Conservation (phyloP, 2,113 vertebrate species). For the Monopterus albus region DNA sequence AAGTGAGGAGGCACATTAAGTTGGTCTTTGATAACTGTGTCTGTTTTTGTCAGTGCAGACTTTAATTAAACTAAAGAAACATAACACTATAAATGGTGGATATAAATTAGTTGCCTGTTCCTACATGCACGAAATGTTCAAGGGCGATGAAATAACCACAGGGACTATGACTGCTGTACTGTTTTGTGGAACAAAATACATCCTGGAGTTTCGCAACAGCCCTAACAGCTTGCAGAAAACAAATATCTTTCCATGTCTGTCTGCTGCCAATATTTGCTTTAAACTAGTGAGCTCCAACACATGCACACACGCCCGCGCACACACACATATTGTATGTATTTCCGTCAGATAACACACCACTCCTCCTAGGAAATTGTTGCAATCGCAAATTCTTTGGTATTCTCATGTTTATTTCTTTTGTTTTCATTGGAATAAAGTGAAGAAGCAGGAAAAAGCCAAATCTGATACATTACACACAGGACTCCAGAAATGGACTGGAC, state of each 20-base stretch:
- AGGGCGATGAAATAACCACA: conserved; percentile 20
- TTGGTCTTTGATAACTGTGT: conserved; percentile 13
- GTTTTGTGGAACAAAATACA: conserved; percentile 4
- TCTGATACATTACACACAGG: too few relatives aligned
- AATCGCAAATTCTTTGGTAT: too few relatives aligned
- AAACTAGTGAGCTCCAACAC: not conserved
- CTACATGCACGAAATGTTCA: not conserved
- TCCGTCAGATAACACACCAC: too few relatives aligned
- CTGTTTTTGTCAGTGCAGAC: conserved; percentile 2
- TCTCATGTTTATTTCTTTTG: too few relatives aligned
- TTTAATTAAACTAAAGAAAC: conserved; percentile 22
- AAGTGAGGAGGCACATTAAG: conserved; percentile 44
- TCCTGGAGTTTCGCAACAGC: conserved; percentile 9
- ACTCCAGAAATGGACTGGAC: too few relatives aligned
- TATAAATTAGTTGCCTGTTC: conserved; percentile 1
- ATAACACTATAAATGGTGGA: not conserved
- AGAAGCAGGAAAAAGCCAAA: too few relatives aligned
- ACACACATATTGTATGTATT: too few relatives aligned
- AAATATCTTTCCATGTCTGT: conserved; percentile 19
- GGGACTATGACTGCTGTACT: not conserved
- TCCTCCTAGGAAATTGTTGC: too few relatives aligned
- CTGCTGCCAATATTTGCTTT: not conserved
- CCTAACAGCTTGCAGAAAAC: conserved; percentile 7
- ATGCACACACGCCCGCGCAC: too few relatives aligned
- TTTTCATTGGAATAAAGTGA: too few relatives aligned